Base-by-base conservation (phyloP, 2,113 vertebrate genomes). In the Istiophorus platypterus region DNA sequence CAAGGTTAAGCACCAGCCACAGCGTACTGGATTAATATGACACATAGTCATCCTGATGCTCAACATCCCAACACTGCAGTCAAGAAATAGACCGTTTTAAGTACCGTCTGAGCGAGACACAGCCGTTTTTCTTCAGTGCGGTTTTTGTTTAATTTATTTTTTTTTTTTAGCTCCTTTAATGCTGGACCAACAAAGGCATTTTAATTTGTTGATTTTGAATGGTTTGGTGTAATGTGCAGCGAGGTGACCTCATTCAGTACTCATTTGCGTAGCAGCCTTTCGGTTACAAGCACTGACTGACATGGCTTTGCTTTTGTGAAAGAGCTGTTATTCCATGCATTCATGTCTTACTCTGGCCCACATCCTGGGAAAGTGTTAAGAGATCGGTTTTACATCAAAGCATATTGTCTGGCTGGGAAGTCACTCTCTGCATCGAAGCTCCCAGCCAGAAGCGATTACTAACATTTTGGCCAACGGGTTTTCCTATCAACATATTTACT, bases 241-340 rank as follows among this genome's bases (percentile, higher is more conserved):
- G 52, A 47, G 34, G 74, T 91, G 88, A 94, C 84, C 88, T 89
- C 88, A 92, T 81, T 80, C 69, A 58, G 59, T 56, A 34, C 61
- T 86, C 51, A 77, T 79, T 83, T 81, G 76, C 65, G 47, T 66
- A 62, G 20, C 31, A 76, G 67, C 82, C 81, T 51, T 73, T 84
- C 51, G 39, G 72, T 84, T 81, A 73, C 71, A 83, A 74, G 72
- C 82, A 70, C 56, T 68, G 67, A 86, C 66, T 83, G 76, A 76
- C 80, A 42, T 37, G 20, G 59, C 49, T 80, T 76, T 82, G 69
- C 76, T 83, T 54, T 76, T 85, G 85, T 80, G 68, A 92, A 92
- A 93, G 80, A 78, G 51, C 64, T 57, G 71, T 89, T 82, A 82
- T 85, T 89, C 75, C 77, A 71, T 72, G 41, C 57, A 78, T 89